A percentile compares a stretch with the other conserved stretches of the same genome.
phyloP scores from a whole-genome alignment of 2,888 invertebrate genomes.

The Hypsopygia costalis region DNA sequence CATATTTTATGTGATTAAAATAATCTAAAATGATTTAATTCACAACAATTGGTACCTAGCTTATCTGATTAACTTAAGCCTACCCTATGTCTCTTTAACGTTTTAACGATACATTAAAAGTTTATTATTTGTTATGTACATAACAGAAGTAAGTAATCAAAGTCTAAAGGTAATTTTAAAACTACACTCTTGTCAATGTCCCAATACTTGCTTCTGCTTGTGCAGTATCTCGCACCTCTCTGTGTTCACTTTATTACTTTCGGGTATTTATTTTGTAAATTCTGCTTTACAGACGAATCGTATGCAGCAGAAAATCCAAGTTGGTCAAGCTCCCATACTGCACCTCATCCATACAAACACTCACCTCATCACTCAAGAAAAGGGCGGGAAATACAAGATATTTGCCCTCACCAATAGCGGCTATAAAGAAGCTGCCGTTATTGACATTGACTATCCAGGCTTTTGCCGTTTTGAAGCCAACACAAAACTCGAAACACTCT shows the following conservation, averaged over 20 bases:
- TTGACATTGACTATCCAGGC: slow-evolving; percentile 83
- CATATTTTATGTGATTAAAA: not conserved
- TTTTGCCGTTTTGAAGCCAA: slow-evolving; percentile 85
- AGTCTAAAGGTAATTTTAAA: too few relatives aligned
- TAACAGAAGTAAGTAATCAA: too few relatives aligned
- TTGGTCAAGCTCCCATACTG: slow-evolving; percentile 83
- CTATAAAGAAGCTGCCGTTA: slow-evolving; percentile 78
- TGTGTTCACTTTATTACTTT: too few relatives aligned
- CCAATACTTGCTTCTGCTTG: too few relatives aligned
- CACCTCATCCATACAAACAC: slow-evolving; percentile 81
- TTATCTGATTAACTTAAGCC: not conserved
- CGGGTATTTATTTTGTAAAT: too few relatives aligned
- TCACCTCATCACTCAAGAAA: slow-evolving; percentile 87
- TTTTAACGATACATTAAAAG: too few relatives aligned
- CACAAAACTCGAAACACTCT: slow-evolving; percentile 81
- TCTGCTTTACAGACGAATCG: slow-evolving; percentile 83
- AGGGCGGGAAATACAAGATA: slow-evolving; percentile 84
- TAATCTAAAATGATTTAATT: not conserved
- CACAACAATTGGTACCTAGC: not conserved
- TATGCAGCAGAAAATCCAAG: slow-evolving; percentile 82
- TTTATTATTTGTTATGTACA: too few relatives aligned
- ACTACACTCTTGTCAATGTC: too few relatives aligned
- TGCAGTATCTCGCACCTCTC: too few relatives aligned
- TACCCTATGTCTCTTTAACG: not conserved
- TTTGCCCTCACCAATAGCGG: slow-evolving; percentile 82